These are phyloP conservation scores for Augochlora pura DNA, from an alignment of 1,140 invertebrate genomes.

Conservation along the genomic window DNA sequence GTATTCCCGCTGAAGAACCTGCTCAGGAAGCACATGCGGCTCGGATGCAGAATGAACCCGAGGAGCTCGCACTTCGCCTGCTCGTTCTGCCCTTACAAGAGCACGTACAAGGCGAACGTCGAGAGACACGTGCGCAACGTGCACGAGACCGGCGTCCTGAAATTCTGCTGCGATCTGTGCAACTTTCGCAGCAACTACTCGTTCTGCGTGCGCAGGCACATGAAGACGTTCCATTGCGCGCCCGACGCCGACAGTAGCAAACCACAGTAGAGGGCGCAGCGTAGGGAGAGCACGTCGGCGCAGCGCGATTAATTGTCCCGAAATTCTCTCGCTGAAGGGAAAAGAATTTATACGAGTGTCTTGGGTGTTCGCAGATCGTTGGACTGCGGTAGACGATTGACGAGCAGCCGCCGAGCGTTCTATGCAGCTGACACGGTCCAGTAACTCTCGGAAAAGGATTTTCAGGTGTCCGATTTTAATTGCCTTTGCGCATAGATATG, in stretches of 20 bases:
- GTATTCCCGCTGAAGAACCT: conserved; percentile 73
- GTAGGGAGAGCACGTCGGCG: too few species aligned
- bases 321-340: too few species aligned
- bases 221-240: conserved; percentile 70
- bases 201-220: conserved; percentile 74
- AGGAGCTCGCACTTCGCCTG: conserved; percentile 67
- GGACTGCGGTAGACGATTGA: too few species aligned
- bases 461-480: too few species aligned
- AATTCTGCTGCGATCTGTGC: conserved; percentile 75
- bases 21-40: conserved; percentile 76
- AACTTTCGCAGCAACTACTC: conserved; percentile 75
- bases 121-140: conserved; percentile 74
- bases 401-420: too few species aligned
- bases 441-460: too few species aligned
- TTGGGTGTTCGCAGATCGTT: too few species aligned
- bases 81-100: conserved; percentile 72
- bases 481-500: too few species aligned
- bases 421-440: too few species aligned
- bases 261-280: conserved; percentile 11
- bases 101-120: conserved; percentile 75
- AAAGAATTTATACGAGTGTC: too few species aligned
- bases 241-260: not conserved
- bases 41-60: conserved; percentile 75
- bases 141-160: conserved; percentile 67
- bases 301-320: too few species aligned